These are phyloP conservation scores for Panagrolaimus sp. DNA, from an alignment of 1,140 invertebrate species.

Conservation along the genomic window DNA sequence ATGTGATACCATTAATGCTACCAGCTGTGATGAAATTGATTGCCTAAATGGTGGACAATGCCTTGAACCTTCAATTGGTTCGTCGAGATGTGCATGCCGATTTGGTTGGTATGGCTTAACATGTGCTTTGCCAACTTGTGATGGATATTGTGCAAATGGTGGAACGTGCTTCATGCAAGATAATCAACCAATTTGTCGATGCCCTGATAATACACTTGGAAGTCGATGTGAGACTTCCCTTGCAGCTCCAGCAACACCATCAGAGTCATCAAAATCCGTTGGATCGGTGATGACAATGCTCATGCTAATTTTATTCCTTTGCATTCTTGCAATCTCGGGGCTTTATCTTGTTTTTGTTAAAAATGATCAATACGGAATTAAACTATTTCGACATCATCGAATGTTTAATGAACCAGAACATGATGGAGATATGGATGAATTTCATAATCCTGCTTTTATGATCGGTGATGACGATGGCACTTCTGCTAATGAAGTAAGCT, in stretches of 20 bases:
- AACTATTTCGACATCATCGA: neutral
- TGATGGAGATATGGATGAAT: slow-evolving; percentile 10
- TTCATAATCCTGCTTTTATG: slow-evolving; percentile 8
- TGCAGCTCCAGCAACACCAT: neutral
- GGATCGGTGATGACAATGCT: neutral
- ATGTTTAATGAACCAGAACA: neutral
- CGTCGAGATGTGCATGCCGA: neutral
- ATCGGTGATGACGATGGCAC: neutral
- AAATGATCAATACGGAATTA: neutral
- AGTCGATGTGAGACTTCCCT: slow-evolving; percentile 5
- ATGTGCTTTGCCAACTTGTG: neutral
- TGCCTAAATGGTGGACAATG: neutral
- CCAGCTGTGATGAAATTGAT: neutral
- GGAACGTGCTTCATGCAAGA: neutral
- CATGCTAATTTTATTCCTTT: neutral
- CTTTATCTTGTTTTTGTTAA: neutral
- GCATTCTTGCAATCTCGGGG: neutral
- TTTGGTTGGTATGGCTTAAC: neutral
- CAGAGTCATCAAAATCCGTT: neutral
- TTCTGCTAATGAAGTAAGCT: neutral
- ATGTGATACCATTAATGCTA: neutral
- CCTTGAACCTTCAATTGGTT: neutral
- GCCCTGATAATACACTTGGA: neutral
- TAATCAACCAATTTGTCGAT: neutral
- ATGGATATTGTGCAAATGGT: slow-evolving; percentile 6